These are phyloP conservation scores for Busseola fusca DNA, from an alignment of 2,888 invertebrate genomes.

Conservation along the genomic window DNA sequence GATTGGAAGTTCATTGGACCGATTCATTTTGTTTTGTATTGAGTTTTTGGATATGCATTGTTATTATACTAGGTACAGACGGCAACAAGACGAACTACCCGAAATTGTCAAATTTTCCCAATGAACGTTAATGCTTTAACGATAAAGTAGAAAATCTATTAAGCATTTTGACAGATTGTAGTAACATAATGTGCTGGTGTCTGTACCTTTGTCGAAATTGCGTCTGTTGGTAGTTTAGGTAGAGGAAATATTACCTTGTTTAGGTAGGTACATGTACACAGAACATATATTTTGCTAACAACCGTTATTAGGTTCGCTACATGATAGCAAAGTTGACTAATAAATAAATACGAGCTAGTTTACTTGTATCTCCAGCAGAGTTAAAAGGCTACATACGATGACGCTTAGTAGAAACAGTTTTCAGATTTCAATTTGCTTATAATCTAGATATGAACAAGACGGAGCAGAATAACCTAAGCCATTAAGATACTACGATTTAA, in stretches of 20 bases:
- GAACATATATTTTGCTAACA: neutral
- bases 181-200: no score
- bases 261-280: neutral
- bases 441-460: neutral
- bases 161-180: no score
- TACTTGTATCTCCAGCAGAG: neutral
- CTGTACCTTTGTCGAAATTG: neutral
- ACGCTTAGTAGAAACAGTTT: neutral
- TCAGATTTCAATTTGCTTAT: neutral
- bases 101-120: no score
- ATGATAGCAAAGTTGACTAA: neutral
- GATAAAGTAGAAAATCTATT: no score
- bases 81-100: no score
- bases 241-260: neutral
- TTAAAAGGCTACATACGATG: neutral
- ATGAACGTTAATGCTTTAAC: no score
- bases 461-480: neutral
- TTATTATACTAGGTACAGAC: neutral
- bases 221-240: neutral
- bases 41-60: slow-evolving; percentile 25
- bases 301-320: neutral
- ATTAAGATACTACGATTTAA: neutral
- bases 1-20: slow-evolving; percentile 58
- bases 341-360: neutral
- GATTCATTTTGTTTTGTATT: slow-evolving; percentile 33